phyloP scores from a whole-genome alignment of 1,140 invertebrate species.

The Ericerus pela region DNA sequence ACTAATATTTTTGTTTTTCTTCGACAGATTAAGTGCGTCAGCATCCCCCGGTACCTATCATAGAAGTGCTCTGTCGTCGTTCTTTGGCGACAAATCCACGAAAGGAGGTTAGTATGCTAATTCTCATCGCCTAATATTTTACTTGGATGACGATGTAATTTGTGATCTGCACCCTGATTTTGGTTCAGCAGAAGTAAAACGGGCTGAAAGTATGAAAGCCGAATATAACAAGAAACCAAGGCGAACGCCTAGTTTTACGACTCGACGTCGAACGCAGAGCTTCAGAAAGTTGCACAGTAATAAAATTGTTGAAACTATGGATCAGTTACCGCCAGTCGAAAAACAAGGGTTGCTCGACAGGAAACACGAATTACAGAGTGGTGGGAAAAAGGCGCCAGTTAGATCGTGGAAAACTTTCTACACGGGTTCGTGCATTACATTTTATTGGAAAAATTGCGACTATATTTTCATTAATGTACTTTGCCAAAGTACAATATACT shows the following conservation, averaged over 20 bases:
- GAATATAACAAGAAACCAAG: conserved; percentile 56
- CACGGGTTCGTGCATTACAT: no score
- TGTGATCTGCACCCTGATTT: conserved; percentile 17
- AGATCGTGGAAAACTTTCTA: conserved; percentile 92
- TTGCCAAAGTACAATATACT: no score
- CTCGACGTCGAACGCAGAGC: conserved; percentile 71
- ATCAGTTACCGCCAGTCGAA: conserved; percentile 71
- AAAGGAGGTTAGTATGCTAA: conserved; percentile 32
- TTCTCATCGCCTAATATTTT: background rate
- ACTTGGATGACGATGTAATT: no score
- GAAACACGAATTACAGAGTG: conserved; percentile 85
- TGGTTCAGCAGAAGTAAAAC: conserved; percentile 47
- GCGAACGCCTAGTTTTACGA: conserved; percentile 87
- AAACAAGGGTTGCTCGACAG: conserved; percentile 83
- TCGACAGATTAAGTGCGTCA: conserved; percentile 21
- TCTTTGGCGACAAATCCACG: conserved; percentile 54
- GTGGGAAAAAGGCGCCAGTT: conserved; percentile 84
- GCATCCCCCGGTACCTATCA: conserved; percentile 25
- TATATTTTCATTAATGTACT: no score
- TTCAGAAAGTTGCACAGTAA: conserved; percentile 62
- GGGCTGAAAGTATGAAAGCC: conserved; percentile 77
- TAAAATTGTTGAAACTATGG: conserved; percentile 52
- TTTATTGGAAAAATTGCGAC: no score
- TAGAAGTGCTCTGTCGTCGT: conserved; percentile 41
- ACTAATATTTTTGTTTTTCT: no score